Percentiles rank a stretch among this genome's conserved stretches.
These are phyloP conservation scores for Zophobas morio DNA, from an alignment of 1,140 invertebrate species.

Conservation along the genomic window DNA sequence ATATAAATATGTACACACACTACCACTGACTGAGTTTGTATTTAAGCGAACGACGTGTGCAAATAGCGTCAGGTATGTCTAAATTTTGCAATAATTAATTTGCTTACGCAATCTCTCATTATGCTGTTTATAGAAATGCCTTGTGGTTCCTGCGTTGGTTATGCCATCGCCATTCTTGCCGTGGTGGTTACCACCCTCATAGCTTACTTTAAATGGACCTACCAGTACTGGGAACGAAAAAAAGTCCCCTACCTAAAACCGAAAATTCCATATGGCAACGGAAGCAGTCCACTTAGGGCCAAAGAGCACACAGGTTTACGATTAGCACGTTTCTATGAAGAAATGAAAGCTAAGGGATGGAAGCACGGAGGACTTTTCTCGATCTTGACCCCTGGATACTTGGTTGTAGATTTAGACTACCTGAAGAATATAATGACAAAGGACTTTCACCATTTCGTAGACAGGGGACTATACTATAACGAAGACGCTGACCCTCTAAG, in stretches of 20 bases:
- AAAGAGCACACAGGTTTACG: neutral
- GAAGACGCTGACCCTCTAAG: slow-evolving; percentile 68
- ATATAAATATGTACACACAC: too few relatives aligned
- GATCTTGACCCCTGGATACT: slow-evolving; percentile 67
- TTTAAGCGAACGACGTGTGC: too few relatives aligned
- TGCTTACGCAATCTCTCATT: too few relatives aligned
- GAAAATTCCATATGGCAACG: slow-evolving; percentile 27
- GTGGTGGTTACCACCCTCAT: neutral
- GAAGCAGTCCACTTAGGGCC: neutral
- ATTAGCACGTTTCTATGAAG: slow-evolving; percentile 23
- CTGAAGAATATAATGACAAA: slow-evolving; percentile 73
- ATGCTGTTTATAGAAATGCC: too few relatives aligned
- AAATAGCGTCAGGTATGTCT: too few relatives aligned
- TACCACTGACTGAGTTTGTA: too few relatives aligned
- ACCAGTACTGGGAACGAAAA: slow-evolving; percentile 70
- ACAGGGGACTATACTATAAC: slow-evolving; percentile 68
- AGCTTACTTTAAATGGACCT: slow-evolving; percentile 35
- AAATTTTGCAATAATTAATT: too few relatives aligned
- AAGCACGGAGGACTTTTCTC: slow-evolving; percentile 61
- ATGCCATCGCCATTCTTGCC: neutral
- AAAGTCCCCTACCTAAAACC: slow-evolving; percentile 61
- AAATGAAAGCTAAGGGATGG: slow-evolving; percentile 28
- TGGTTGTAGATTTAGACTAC: slow-evolving; percentile 72
- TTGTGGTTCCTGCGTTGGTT: neutral
- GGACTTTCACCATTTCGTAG: slow-evolving; percentile 71